Conservation (phyloP, 2,888 invertebrate species). For the Hydroisotoma schaefferi region DNA sequence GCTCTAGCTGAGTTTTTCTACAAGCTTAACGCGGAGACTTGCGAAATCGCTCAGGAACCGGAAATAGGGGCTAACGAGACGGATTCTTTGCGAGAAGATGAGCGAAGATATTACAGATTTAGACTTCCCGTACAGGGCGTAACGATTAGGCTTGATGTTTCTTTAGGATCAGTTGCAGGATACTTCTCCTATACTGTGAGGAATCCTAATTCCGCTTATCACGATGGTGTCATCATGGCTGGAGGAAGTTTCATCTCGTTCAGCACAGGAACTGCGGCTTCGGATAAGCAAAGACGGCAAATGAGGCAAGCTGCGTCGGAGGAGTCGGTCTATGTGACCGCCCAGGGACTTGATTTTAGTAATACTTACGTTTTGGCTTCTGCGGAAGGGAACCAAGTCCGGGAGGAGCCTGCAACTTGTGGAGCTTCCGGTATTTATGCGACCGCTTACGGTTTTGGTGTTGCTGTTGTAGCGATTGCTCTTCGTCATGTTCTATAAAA, state of each 20-base stretch:
- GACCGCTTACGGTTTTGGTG: no score
- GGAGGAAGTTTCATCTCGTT: background rate
- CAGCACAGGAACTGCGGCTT: background rate
- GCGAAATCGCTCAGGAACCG: constrained; percentile 30
- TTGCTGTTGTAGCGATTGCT: no score
- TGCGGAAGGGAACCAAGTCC: constrained; percentile 14
- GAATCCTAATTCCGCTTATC: constrained; percentile 24
- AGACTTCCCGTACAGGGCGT: constrained; percentile 23
- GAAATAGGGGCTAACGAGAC: constrained; percentile 8
- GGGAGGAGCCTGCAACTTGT: constrained; percentile 51
- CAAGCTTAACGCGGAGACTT: constrained; percentile 24
- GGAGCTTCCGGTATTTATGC: no score
- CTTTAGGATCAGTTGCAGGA: constrained; percentile 8
- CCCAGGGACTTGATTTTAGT: constrained; percentile 1
- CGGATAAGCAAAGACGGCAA: background rate
- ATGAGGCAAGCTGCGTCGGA: background rate
- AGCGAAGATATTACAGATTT: constrained; percentile 24
- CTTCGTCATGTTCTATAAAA: no score
- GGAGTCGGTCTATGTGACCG: background rate
- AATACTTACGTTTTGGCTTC: constrained; percentile 9
- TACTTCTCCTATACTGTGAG: constrained; percentile 25
- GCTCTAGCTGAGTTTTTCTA: constrained; percentile 28
- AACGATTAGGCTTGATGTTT: constrained; percentile 13
- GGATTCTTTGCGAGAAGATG: constrained; percentile 19
- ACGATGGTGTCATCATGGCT: constrained; percentile 31